phyloP scores from a whole-genome alignment of 2,113 vertebrate genomes.

The Pseudorectes ferrugineus region DNA sequence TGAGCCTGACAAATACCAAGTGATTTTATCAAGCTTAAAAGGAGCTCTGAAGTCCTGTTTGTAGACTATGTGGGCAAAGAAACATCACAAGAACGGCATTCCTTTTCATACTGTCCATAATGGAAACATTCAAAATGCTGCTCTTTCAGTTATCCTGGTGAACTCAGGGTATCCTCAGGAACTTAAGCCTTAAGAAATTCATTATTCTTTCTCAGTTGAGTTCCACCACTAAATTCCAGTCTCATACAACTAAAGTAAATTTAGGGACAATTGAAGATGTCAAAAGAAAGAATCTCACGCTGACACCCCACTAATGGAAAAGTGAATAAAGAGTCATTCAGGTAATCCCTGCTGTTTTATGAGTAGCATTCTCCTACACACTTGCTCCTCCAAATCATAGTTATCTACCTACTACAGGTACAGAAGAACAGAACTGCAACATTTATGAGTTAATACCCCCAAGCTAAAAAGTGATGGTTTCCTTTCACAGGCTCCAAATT shows the following conservation, averaged over 20 bases:
- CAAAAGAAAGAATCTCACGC: neutral
- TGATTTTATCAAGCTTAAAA: neutral
- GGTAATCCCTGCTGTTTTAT: constrained; percentile 3
- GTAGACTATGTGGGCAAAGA: neutral
- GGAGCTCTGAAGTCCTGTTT: neutral
- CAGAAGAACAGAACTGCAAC: neutral
- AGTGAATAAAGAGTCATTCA: neutral
- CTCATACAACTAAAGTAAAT: neutral
- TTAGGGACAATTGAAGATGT: neutral
- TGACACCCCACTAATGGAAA: neutral
- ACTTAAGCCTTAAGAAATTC: neutral
- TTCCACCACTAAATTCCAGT: neutral
- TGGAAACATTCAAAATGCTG: neutral
- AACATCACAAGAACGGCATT: neutral
- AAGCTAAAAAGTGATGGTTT: neutral
- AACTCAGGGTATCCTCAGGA: neutral
- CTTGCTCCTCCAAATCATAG: neutral
- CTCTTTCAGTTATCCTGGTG: neutral
- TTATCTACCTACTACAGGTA: neutral
- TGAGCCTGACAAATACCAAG: neutral
- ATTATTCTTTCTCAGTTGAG: neutral
- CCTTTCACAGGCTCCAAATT: neutral
- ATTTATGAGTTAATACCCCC: neutral
- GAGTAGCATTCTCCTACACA: neutral
- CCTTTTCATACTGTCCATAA: neutral